Evolutionary conservation across 2,797 vertebrate genomes (phyloP).

Genomic region (Pipistrellus kuhlii): DNA sequence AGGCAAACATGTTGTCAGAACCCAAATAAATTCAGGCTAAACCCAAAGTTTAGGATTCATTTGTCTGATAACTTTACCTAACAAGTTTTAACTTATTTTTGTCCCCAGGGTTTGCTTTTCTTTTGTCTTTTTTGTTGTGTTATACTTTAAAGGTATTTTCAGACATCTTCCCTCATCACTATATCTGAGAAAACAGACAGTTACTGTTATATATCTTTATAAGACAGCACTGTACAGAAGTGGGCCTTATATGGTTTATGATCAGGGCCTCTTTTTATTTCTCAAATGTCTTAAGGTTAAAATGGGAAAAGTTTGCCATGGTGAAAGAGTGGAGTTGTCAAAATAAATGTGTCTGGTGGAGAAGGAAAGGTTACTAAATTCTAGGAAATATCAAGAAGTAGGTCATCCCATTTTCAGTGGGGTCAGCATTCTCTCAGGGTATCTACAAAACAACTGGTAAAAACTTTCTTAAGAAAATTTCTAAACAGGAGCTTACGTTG

Average conservation of each 20-base stretch:
- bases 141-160: not conserved
- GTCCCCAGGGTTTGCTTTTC: not conserved
- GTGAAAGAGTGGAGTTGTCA: conserved; percentile 12
- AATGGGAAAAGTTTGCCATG: conserved; percentile 5
- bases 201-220: not conserved
- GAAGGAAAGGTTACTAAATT: conserved; percentile 55
- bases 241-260: not conserved
- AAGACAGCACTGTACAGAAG: not conserved
- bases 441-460: conserved; percentile 5
- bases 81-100: not conserved
- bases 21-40: conserved; percentile 5
- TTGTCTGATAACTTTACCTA: conserved; percentile 13
- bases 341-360: conserved; percentile 54
- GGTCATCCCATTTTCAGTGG: conserved; percentile 16
- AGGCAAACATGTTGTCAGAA: not conserved
- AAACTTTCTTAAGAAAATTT: not conserved
- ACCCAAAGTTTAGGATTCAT: not conserved
- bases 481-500: not conserved
- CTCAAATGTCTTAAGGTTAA: conserved; percentile 52
- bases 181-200: not conserved
- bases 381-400: conserved; percentile 50
- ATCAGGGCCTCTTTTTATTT: conserved; percentile 26
- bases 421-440: not conserved
- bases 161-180: not conserved
- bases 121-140: not conserved